Evolutionary conservation across 1,140 invertebrate species (phyloP).

Genomic region (Parasteatoda tepidariorum): DNA sequence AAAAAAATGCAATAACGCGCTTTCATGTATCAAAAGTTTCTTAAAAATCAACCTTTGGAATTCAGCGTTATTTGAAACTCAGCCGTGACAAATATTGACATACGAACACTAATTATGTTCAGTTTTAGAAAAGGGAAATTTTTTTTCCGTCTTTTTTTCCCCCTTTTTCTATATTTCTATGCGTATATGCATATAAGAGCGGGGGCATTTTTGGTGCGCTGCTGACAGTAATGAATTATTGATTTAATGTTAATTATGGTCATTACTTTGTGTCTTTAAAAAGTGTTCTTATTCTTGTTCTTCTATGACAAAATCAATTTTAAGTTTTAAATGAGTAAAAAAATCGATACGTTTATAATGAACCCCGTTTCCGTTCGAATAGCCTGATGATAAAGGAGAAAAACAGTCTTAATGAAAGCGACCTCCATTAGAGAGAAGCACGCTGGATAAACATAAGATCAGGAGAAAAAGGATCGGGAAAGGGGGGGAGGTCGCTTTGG

Average conservation of each 20-base stretch:
- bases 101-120: slow-evolving; percentile 59
- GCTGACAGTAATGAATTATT: slow-evolving; percentile 61
- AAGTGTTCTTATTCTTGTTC: slow-evolving; percentile 60
- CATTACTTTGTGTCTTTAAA: slow-evolving; percentile 61
- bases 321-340: slow-evolving; percentile 61
- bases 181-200: slow-evolving; percentile 21
- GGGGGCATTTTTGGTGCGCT: slow-evolving; percentile 44
- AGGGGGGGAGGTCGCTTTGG: slow-evolving; percentile 21
- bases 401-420: slow-evolving; percentile 60
- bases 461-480: slow-evolving; percentile 6
- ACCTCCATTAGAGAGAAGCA: slow-evolving; percentile 53
- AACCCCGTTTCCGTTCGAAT: slow-evolving; percentile 58
- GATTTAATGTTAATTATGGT: slow-evolving; percentile 61
- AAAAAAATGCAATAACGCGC: slow-evolving; percentile 47
- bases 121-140: slow-evolving; percentile 55
- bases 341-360: slow-evolving; percentile 61
- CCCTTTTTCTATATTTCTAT: slow-evolving; percentile 42
- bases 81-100: slow-evolving; percentile 60
- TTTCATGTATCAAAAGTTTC: slow-evolving; percentile 58
- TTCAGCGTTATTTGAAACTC: slow-evolving; percentile 50
- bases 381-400: slow-evolving; percentile 54
- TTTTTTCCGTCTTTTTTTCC: slow-evolving; percentile 3
- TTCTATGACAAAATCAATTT: slow-evolving; percentile 61
- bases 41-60: slow-evolving; percentile 37
- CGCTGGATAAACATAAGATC: slow-evolving; percentile 59